A percentile compares a stretch with the other conserved stretches of the same genome.
phyloP scores from a whole-genome alignment of 2,888 invertebrate genomes.

The Abscondita cerata region DNA sequence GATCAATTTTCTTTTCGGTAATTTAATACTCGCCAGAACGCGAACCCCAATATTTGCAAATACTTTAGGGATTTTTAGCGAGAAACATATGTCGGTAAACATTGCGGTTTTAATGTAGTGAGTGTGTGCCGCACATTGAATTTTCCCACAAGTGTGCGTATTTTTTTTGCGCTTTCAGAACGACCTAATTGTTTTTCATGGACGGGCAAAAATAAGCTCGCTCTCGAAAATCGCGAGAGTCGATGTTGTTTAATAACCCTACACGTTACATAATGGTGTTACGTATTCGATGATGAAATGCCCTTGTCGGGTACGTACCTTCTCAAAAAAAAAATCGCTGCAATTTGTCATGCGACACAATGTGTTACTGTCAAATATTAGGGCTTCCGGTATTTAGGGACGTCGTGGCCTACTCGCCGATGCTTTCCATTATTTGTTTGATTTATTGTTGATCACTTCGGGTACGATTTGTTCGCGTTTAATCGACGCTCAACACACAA shows the following conservation, averaged over 20 bases:
- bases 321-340: conserved; percentile 28
- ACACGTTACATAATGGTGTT: conserved; percentile 33
- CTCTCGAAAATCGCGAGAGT: conserved; percentile 24
- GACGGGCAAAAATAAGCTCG: not conserved
- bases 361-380: conserved; percentile 32
- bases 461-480: not conserved
- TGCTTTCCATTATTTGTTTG: conserved; percentile 29
- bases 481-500: too few species aligned
- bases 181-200: not conserved
- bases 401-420: conserved; percentile 26
- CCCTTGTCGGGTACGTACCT: conserved; percentile 32
- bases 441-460: conserved; percentile 24
- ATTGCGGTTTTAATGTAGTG: conserved; percentile 35
- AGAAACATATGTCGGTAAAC: conserved; percentile 47
- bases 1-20: conserved; percentile 43
- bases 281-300: conserved; percentile 28
- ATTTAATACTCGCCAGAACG: conserved; percentile 49
- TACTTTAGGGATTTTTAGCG: conserved; percentile 47
- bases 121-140: conserved; percentile 20
- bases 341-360: conserved; percentile 31
- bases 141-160: conserved; percentile 27
- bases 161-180: too few species aligned
- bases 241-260: conserved; percentile 31
- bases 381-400: conserved; percentile 28
- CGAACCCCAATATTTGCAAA: conserved; percentile 52